A percentile compares a stretch with the other conserved stretches of the same genome.
Conservation (phyloP, 2,888 invertebrate genomes). For the Oeneis ivallda region DNA sequence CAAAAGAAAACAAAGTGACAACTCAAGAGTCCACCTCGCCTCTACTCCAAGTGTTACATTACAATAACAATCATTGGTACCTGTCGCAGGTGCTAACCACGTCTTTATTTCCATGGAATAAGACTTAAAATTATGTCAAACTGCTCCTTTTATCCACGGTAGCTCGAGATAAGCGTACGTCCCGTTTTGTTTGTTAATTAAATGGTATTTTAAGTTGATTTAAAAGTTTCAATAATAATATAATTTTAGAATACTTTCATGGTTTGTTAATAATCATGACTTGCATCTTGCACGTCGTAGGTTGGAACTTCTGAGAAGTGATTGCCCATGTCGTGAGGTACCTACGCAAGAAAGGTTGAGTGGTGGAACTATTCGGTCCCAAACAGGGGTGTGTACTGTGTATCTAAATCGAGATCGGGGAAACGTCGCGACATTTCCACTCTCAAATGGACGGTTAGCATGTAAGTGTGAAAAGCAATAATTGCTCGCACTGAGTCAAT, state of each 20-base stretch:
- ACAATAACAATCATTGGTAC: conserved; percentile 70
- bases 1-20: conserved; percentile 77
- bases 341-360: conserved; percentile 43
- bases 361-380: conserved; percentile 44
- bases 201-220: conserved; percentile 47
- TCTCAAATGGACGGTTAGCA: conserved; percentile 63
- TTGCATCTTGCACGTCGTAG: conserved; percentile 25
- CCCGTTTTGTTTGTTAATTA: conserved; percentile 63
- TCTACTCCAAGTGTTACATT: conserved; percentile 64
- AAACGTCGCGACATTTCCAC: conserved; percentile 62
- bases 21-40: conserved; percentile 70
- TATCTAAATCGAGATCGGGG: conserved; percentile 34
- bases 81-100: conserved; percentile 30
- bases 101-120: conserved; percentile 51
- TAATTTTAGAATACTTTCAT: conserved; percentile 11
- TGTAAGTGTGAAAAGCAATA: conserved; percentile 75
- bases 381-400: conserved; percentile 35
- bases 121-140: conserved; percentile 39
- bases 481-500: conserved; percentile 62
- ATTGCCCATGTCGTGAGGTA: conserved; percentile 50
- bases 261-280: conserved; percentile 36
- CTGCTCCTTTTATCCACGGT: conserved; percentile 23
- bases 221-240: conserved; percentile 27
- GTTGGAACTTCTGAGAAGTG: conserved; percentile 39
- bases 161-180: conserved; percentile 30